phyloP scores from a whole-genome alignment of 2,888 invertebrate species.

The Caenorhabditis sp. region DNA sequence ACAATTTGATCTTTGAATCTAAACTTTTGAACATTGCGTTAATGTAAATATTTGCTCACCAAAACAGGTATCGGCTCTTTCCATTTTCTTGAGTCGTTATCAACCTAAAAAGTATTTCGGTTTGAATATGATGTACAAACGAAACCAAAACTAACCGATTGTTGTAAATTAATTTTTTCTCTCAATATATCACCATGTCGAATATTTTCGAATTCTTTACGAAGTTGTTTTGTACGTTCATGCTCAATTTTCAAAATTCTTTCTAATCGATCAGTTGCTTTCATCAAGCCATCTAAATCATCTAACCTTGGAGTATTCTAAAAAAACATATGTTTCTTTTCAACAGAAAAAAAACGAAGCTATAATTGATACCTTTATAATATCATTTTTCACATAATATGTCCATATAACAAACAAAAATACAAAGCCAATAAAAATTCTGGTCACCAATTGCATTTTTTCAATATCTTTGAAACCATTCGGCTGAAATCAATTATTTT shows the following conservation, averaged over 20 bases:
- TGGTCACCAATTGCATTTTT: conserved; percentile 34
- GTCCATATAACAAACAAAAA: conserved; percentile 32
- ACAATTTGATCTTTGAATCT: background rate
- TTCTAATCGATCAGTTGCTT: conserved; percentile 20
- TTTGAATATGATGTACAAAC: background rate
- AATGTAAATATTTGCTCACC: conserved; percentile 29
- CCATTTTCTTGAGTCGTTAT: conserved; percentile 43
- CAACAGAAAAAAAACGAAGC: too few relatives aligned
- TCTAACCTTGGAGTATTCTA: conserved; percentile 23
- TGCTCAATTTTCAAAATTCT: conserved; percentile 27
- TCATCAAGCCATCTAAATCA: conserved; percentile 23
- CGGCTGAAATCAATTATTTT: conserved; percentile 9
- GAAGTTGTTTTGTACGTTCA: conserved; percentile 19
- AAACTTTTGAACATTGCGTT: background rate
- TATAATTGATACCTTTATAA: conserved; percentile 10
- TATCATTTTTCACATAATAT: conserved; percentile 31
- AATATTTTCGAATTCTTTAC: conserved; percentile 9
- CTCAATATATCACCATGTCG: background rate
- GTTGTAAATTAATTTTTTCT: conserved; percentile 14
- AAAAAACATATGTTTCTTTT: background rate
- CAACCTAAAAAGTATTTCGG: conserved; percentile 15
- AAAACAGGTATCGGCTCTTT: conserved; percentile 64
- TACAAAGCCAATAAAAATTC: conserved; percentile 23
- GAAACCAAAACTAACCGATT: conserved; percentile 12
- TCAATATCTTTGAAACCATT: conserved; percentile 12